These are phyloP conservation scores for Hiodon tergisus DNA, from an alignment of 2,113 vertebrate species.

Conservation along the genomic window DNA sequence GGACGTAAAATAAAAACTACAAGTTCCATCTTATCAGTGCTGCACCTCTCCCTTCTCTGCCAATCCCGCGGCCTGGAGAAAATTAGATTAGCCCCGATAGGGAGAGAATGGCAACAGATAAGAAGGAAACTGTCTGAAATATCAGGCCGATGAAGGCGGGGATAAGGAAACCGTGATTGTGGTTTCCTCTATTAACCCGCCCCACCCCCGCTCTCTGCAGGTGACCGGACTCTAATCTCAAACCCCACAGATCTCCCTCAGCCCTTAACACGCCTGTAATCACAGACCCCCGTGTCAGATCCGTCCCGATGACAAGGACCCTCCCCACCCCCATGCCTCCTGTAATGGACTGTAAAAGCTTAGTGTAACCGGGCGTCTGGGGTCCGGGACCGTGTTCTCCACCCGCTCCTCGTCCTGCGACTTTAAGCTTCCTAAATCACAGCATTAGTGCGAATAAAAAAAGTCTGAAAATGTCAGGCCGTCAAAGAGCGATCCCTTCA, in stretches of 20 bases:
- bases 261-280: slow-evolving; percentile 61
- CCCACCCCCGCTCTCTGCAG: slow-evolving; percentile 44
- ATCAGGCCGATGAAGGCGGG: slow-evolving; percentile 58
- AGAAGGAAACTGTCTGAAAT: slow-evolving; percentile 60
- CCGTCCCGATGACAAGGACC: slow-evolving; percentile 48
- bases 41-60: slow-evolving; percentile 46
- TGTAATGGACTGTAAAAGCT: slow-evolving; percentile 37
- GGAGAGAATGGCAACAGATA: slow-evolving; percentile 64
- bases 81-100: slow-evolving; percentile 67
- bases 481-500: too few relatives aligned
- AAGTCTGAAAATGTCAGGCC: too few relatives aligned
- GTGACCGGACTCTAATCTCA: slow-evolving; percentile 60
- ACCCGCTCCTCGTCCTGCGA: slow-evolving; percentile 35
- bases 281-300: slow-evolving; percentile 46
- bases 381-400: slow-evolving; percentile 49
- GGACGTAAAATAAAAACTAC: slow-evolving; percentile 34
- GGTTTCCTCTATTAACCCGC: slow-evolving; percentile 60
- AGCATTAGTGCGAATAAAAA: background rate
- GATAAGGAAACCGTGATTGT: slow-evolving; percentile 66
- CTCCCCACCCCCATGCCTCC: slow-evolving; percentile 1
- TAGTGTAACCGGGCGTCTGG: slow-evolving; percentile 40
- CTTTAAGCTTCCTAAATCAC: slow-evolving; percentile 35
- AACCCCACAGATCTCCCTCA: slow-evolving; percentile 55
- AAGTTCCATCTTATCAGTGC: slow-evolving; percentile 51
- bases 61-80: slow-evolving; percentile 48